These are phyloP conservation scores for Acleris sparsana DNA, from an alignment of 2,888 invertebrate genomes.

Conservation along the genomic window DNA sequence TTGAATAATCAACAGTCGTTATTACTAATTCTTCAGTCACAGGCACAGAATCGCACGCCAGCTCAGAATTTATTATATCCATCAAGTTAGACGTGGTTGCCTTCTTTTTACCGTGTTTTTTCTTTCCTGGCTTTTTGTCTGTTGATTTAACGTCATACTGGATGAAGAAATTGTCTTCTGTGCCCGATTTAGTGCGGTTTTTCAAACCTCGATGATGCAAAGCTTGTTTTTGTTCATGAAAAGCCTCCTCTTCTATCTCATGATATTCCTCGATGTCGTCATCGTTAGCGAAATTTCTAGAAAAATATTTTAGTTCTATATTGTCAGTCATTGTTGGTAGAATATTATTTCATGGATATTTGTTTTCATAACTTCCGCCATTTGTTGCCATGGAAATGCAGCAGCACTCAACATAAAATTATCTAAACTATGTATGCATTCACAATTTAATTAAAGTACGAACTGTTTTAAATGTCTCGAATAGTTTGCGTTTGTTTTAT, in stretches of 20 bases:
- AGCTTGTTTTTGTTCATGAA: constrained; percentile 43
- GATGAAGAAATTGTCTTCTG: constrained; percentile 67
- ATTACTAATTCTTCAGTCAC: constrained; percentile 56
- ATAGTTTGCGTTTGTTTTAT: too few relatives aligned
- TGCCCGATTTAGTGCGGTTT: constrained; percentile 46
- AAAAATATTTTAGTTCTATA: constrained; percentile 59
- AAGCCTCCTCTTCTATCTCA: constrained; percentile 60
- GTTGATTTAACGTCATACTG: constrained; percentile 51
- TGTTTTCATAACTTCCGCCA: constrained; percentile 45
- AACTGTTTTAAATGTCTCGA: background rate
- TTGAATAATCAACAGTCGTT: constrained; percentile 45
- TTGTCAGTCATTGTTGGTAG: constrained; percentile 64
- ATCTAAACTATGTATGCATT: background rate
- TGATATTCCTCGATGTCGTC: constrained; percentile 70
- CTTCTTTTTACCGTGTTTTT: constrained; percentile 59
- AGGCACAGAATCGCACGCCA: constrained; percentile 53
- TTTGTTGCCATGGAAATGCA: constrained; percentile 51
- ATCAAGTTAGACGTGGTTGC: constrained; percentile 54
- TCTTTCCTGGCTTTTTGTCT: constrained; percentile 49
- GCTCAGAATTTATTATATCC: constrained; percentile 65
- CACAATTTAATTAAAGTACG: background rate
- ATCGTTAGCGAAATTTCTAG: constrained; percentile 45
- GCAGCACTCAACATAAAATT: constrained; percentile 22
- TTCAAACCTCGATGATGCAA: constrained; percentile 40
- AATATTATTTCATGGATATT: background rate